A percentile compares a stretch with the other conserved stretches of the same genome.
Conservation (phyloP, 2,888 invertebrate genomes). For the Ypsolopha sequella region DNA sequence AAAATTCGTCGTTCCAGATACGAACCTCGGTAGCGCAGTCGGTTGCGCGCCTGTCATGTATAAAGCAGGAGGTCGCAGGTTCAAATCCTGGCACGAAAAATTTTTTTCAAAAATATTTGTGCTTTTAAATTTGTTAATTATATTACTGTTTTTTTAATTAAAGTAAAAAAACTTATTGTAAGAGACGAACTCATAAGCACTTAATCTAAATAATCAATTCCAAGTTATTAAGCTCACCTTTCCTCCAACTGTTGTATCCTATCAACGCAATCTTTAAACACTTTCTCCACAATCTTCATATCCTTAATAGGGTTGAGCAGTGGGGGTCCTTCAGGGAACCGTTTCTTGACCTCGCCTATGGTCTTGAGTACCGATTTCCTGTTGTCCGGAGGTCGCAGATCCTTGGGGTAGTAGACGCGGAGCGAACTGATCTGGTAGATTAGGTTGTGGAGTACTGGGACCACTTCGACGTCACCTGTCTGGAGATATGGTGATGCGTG, state of each 20-base stretch:
- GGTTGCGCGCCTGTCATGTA: too few relatives aligned
- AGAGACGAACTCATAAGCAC: too few relatives aligned
- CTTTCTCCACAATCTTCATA: constrained; percentile 92
- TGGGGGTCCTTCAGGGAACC: constrained; percentile 91
- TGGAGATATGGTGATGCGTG: constrained; percentile 36
- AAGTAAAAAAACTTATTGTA: too few relatives aligned
- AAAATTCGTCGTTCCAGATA: too few relatives aligned
- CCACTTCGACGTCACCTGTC: constrained; percentile 89
- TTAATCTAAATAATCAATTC: too few relatives aligned
- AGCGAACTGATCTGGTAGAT: constrained; percentile 91
- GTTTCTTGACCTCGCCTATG: constrained; percentile 88
- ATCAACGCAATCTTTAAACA: constrained; percentile 84
- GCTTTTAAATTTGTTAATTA: too few relatives aligned
- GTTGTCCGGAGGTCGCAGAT: constrained; percentile 87
- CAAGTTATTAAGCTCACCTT: constrained; percentile 41
- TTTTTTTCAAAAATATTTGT: too few relatives aligned
- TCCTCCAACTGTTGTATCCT: constrained; percentile 88
- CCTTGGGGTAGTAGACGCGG: constrained; percentile 90
- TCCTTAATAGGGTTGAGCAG: constrained; percentile 93
- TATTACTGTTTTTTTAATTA: too few relatives aligned
- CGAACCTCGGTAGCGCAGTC: too few relatives aligned
- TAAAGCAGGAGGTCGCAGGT: too few relatives aligned
- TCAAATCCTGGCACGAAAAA: too few relatives aligned
- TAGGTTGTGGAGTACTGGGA: constrained; percentile 85
- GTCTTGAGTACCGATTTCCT: constrained; percentile 88